A percentile compares a stretch with the other conserved stretches of the same genome.
Conservation (phyloP, 2,113 vertebrate species). For the Astur gentilis region DNA sequence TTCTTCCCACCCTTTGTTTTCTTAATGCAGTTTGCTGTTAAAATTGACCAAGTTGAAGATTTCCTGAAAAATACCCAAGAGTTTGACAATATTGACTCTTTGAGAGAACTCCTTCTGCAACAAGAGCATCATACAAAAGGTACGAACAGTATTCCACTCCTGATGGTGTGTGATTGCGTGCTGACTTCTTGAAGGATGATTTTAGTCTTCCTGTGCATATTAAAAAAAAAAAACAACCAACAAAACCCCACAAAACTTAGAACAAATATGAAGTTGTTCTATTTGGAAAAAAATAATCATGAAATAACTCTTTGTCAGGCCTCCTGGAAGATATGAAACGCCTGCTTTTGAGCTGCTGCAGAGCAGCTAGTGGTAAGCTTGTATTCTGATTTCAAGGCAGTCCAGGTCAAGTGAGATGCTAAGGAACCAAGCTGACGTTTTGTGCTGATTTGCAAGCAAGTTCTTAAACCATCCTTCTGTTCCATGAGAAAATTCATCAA, state of each 20-base stretch:
- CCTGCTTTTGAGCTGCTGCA: not conserved
- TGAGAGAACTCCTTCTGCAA: slow-evolving; percentile 71
- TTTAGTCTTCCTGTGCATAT: not conserved
- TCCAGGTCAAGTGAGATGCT: not conserved
- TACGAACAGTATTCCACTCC: slow-evolving; percentile 9
- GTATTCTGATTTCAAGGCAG: not conserved
- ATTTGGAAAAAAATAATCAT: not conserved
- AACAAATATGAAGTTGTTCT: not conserved
- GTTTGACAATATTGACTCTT: slow-evolving; percentile 61
- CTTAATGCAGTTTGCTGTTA: slow-evolving; percentile 80
- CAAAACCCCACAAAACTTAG: not conserved
- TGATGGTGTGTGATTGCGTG: not conserved
- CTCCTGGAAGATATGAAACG: not conserved
- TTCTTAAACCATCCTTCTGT: not conserved
- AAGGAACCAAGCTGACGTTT: not conserved
- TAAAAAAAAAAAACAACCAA: not conserved
- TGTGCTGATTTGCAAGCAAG: not conserved
- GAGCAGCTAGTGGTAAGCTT: not conserved
- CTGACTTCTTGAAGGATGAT: not conserved
- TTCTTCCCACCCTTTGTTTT: not conserved
- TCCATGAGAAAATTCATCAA: not conserved
- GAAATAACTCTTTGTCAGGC: not conserved
- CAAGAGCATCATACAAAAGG: slow-evolving; percentile 81
- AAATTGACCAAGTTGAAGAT: slow-evolving; percentile 83
- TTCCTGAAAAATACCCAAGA: slow-evolving; percentile 71